Base-by-base conservation (phyloP, 2,888 invertebrate genomes). In the Dolichomitus sp. region DNA sequence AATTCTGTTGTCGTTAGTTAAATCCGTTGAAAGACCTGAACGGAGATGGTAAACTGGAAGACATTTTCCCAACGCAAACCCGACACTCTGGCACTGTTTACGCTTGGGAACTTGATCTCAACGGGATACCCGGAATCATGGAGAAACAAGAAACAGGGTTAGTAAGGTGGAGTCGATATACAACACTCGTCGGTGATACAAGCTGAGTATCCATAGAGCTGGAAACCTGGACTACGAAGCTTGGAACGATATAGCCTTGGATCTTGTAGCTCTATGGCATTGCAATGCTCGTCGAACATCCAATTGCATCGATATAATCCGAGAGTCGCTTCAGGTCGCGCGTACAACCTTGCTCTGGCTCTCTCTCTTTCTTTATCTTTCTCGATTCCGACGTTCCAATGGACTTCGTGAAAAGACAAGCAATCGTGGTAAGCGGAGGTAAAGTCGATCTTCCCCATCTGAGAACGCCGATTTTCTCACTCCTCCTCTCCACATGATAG, bases 221-320 rank as follows among this genome's bases (percentile, higher is more conserved):
- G 37, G 42, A 45, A 19, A 37, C 33, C 23, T 33, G 61, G 37
- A 30, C 9, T 6, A 48, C 59, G 59, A 61, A 48, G 48, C 14
- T n/a, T 23, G 17, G 37, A 68, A 68, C 61, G 23, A 57, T 75
- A 33, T 66, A 75, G 57, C 75, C 17, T 19, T 75, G 57, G 57
- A 66, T 66, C 57, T 65, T n/a, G 37, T 45, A 19, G 42, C 57
- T 66, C 27, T 33, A 50, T 45, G 63, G 33, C 45, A 76, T 83
- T 50, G 76, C 69, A 42, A 65, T 83, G 68, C 69, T 70, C 77
- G 63, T 73, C 79, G 76, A 80, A 73, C 76, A 76, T 74, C 65
- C 73, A 80, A 83, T 83, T 74, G 83, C 72, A 77, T 80, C 80
- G 80, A 80, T 77, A 83, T 83, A 77, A 83, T 80, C 76, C 73